Evolutionary conservation across 2,113 vertebrate species (phyloP).

Genomic region (Girardinichthys multiradiatus): DNA sequence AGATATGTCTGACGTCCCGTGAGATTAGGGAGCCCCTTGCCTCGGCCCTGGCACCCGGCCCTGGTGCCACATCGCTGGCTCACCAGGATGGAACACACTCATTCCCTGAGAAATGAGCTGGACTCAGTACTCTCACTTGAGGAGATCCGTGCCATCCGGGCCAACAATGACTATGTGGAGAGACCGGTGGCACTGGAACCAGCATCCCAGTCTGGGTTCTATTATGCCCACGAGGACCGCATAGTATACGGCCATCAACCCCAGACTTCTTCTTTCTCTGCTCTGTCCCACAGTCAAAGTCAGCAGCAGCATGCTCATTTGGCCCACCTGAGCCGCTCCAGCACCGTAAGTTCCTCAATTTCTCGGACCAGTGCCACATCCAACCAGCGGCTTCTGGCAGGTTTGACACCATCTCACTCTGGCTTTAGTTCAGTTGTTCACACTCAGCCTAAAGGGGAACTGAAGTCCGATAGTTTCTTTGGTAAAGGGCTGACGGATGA

Average conservation of each 20-base stretch:
- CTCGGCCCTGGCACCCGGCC: conserved; percentile 45
- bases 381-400: conserved; percentile 91
- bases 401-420: conserved; percentile 88
- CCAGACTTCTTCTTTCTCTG: conserved; percentile 40
- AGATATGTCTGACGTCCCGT: conserved; percentile 93
- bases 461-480: conserved; percentile 82
- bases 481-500: conserved; percentile 80
- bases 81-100: conserved; percentile 73
- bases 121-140: conserved; percentile 90
- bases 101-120: conserved; percentile 83
- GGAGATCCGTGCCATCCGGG: conserved; percentile 92
- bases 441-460: conserved; percentile 87
- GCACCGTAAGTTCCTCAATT: conserved; percentile 94
- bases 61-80: conserved; percentile 54
- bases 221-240: conserved; percentile 81
- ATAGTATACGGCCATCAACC: conserved; percentile 73
- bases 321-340: conserved; percentile 91
- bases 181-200: conserved; percentile 83
- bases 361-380: conserved; percentile 93
- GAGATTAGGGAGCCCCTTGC: conserved; percentile 71
- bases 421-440: conserved; percentile 83
- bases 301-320: conserved; percentile 85
- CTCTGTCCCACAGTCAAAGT: conserved; percentile 88
- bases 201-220: conserved; percentile 81
- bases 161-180: conserved; percentile 98